Evolutionary conservation across 2,113 vertebrate genomes (phyloP).

Genomic region (Nerophis lumbriciformis): DNA sequence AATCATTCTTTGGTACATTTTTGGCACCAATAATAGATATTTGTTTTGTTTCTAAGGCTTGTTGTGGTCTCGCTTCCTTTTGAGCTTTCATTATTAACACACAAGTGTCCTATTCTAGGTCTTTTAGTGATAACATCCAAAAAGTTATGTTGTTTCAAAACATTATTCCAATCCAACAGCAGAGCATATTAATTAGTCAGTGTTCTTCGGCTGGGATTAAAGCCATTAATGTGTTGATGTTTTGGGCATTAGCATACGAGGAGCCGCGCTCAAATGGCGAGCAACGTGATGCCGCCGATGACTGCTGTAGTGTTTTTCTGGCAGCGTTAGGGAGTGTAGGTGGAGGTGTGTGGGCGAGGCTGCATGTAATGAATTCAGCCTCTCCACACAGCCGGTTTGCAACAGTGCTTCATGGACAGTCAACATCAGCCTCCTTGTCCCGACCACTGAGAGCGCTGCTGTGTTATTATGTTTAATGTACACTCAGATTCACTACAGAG

Average conservation of each 20-base stretch:
- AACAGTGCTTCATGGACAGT: constrained; percentile 41
- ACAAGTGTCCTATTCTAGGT: constrained; percentile 27
- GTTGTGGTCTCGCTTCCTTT: constrained; percentile 10
- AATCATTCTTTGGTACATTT: too few species aligned
- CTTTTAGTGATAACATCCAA: constrained; percentile 34
- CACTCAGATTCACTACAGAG: too few species aligned
- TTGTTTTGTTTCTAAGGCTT: background rate
- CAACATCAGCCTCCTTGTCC: constrained; percentile 22
- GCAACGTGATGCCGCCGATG: constrained; percentile 55
- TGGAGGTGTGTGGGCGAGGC: constrained; percentile 73
- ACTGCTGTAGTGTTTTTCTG: constrained; percentile 40
- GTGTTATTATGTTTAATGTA: too few species aligned
- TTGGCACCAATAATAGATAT: too few species aligned
- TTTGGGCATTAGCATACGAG: constrained; percentile 39
- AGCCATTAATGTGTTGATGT: constrained; percentile 37
- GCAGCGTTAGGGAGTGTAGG: constrained; percentile 63
- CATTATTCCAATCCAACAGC: constrained; percentile 29
- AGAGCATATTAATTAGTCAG: constrained; percentile 15
- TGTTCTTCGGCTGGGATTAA: constrained; percentile 28
- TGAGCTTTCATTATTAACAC: constrained; percentile 29
- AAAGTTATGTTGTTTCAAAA: constrained; percentile 28
- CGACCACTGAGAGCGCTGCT: background rate
- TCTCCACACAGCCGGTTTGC: constrained; percentile 57
- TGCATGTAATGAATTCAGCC: constrained; percentile 69
- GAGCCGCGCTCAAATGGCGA: constrained; percentile 39